Percentiles rank a stretch among this genome's conserved stretches.
phyloP scores from a whole-genome alignment of 2,113 vertebrate species.

The Brachypteracias leptosomus region DNA sequence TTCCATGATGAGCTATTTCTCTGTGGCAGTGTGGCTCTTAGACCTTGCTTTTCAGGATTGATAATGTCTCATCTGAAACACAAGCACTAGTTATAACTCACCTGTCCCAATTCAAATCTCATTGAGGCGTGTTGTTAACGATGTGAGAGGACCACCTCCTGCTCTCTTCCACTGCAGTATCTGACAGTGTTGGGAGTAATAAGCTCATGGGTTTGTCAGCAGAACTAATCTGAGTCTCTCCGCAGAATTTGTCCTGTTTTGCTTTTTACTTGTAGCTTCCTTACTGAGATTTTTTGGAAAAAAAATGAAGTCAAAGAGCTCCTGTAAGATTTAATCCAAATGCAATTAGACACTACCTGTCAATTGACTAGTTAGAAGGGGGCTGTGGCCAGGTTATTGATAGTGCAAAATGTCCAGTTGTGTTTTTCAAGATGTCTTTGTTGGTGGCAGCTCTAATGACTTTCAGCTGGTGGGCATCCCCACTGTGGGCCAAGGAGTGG shows the following conservation, averaged over 20 bases:
- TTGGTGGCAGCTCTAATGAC: neutral
- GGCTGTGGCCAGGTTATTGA: neutral
- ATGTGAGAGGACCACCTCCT: neutral
- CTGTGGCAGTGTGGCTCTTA: fast-evolving
- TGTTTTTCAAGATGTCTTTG: neutral
- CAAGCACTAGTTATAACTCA: neutral
- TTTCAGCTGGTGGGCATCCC: fast-evolving
- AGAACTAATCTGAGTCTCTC: neutral
- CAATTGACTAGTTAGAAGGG: neutral
- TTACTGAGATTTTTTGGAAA: neutral
- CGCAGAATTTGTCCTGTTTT: neutral
- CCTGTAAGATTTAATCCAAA: neutral
- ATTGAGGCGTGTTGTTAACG: neutral
- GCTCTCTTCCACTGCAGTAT: neutral
- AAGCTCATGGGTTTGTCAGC: neutral
- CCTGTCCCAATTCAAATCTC: neutral
- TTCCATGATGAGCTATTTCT: neutral
- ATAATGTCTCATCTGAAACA: neutral
- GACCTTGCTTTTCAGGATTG: neutral
- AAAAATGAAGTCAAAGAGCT: neutral
- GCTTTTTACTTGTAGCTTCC: neutral
- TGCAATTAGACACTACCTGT: neutral
- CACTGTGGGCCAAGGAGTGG: fast-evolving
- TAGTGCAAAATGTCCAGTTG: neutral
- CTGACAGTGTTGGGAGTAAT: neutral